phyloP scores from a whole-genome alignment of 2,113 vertebrate species.

The Campylomormyrus tamandua region DNA sequence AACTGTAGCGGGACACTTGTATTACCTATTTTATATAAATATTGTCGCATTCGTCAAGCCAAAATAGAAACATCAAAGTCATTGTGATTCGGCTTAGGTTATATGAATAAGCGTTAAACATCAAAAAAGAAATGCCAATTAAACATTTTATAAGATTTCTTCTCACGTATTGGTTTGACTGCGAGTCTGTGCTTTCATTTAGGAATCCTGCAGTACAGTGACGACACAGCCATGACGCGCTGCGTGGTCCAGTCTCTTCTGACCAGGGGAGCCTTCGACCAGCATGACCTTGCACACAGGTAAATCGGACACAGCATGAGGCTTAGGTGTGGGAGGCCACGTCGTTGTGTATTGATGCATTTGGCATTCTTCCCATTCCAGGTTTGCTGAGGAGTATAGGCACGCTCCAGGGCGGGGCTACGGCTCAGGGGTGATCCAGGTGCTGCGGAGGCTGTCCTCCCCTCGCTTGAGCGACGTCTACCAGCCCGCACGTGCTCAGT shows the following conservation, averaged over 20 bases:
- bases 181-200: conserved; percentile 24
- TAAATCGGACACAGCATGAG: conserved; percentile 39
- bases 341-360: neutral
- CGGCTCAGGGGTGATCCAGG: conserved; percentile 81
- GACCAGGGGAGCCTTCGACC: conserved; percentile 73
- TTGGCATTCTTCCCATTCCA: conserved; percentile 33
- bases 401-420: conserved; percentile 80
- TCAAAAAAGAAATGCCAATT: neutral
- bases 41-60: neutral
- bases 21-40: neutral
- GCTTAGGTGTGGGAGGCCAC: neutral
- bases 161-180: neutral
- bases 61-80: neutral
- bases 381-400: conserved; percentile 90
- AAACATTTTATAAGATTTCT: neutral
- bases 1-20: neutral
- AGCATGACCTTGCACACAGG: conserved; percentile 89
- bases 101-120: neutral
- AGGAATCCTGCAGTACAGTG: conserved; percentile 81
- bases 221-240: conserved; percentile 90
- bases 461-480: conserved; percentile 79
- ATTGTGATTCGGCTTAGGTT: neutral
- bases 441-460: conserved; percentile 85
- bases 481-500: conserved; percentile 86
- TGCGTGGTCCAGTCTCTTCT: conserved; percentile 87